Evolutionary conservation across 2,888 invertebrate genomes (phyloP), one percentile per base, ranked within the genome.

Genomic region (Noctuana brunneofusca): DNA sequence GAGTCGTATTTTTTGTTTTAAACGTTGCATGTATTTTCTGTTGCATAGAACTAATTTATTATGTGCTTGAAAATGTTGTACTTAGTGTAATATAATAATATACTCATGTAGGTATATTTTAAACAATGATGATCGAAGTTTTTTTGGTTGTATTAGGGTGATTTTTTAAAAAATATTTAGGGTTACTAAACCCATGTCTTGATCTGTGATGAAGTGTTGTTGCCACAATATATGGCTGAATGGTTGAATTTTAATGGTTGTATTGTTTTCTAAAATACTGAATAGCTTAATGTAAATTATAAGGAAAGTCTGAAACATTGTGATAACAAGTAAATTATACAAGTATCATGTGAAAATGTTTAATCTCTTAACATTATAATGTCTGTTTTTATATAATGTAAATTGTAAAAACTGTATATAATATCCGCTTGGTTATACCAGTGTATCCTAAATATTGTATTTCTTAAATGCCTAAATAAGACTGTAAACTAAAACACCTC

Each of bases 301-400:
- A 80, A 80, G 79, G 71, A 75, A 83, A 83, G 84, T 84, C 83
- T 84, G 81, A 84, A 75, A 77, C 69, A 76, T 77, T 80, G 86
- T 85, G 85, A 85, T 87, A 74, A 50, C 11, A 74, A 71, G 71
- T 77, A 80, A 80, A 79, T 80, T 81, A 77, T 79, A 80, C 75
- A 76, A 75, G 78, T 76, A 73, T 72, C 72, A 69, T 20, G 6
- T 35, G 18, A n/a, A 57, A 18, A 30, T 24, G n/a, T 50, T 30
- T 46, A 30, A 46, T 48, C 12, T 54, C 16, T 38, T 12, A 35
- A n/a, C 18, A 16, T n/a, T 41, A 18, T 12, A 24, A 27, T 55
- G 24, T 27, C 14, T 22, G n/a, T 27, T 30, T 43, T 56, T 24
- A 14, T 38, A 50, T 46, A 12, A 50, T 50, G 22, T 48, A 48